Percentiles rank a stretch among this genome's conserved stretches.
Evolutionary conservation across 2,797 vertebrate genomes (phyloP).

Genomic region (Lacerta viridis): DNA sequence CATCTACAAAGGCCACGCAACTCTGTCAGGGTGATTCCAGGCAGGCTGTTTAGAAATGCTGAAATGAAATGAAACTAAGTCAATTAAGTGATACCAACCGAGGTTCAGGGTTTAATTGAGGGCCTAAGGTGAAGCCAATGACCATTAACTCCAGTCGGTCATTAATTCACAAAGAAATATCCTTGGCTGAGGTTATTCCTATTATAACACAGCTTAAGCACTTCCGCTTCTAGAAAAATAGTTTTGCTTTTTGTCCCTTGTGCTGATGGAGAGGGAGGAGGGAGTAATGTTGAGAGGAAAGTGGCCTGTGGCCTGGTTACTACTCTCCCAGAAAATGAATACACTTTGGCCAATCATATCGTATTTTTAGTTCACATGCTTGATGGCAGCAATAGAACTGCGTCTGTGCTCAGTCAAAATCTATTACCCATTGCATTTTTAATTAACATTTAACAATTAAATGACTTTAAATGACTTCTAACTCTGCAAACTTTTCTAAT

Average conservation of each 20-base stretch:
- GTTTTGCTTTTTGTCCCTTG: conserved; percentile 45
- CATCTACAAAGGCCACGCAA: conserved; percentile 48
- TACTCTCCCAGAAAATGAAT: conserved; percentile 15
- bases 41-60: conserved; percentile 77
- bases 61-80: conserved; percentile 79
- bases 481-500: conserved; percentile 32
- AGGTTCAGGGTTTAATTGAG: conserved; percentile 81
- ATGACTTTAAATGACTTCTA: conserved; percentile 39
- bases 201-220: conserved; percentile 38
- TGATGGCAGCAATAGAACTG: conserved; percentile 21
- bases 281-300: not conserved
- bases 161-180: conserved; percentile 75
- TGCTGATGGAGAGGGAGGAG: not conserved
- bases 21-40: conserved; percentile 71
- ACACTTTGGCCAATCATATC: conserved; percentile 17
- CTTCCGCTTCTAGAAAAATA: conserved; percentile 37
- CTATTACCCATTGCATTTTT: conserved; percentile 38
- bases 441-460: conserved; percentile 42
- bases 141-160: conserved; percentile 77
- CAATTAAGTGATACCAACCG: conserved; percentile 81
- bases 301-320: not conserved
- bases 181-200: conserved; percentile 68
- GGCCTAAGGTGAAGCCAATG: conserved; percentile 76
- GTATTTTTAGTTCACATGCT: conserved; percentile 23
- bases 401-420: conserved; percentile 11